Base-by-base conservation (phyloP, 2,113 vertebrate genomes). In the Misgurnus mizolepis region DNA sequence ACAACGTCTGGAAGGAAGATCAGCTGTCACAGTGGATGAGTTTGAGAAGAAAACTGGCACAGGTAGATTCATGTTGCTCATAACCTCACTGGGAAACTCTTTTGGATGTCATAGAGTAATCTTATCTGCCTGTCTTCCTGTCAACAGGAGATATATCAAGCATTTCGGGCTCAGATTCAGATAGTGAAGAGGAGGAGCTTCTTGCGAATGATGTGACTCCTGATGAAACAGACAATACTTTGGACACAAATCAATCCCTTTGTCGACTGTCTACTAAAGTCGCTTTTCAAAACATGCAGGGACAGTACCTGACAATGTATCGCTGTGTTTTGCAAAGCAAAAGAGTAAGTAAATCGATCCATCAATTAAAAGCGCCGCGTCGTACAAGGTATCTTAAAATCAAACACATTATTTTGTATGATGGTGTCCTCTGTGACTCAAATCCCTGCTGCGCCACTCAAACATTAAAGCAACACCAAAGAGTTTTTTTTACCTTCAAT, bases 81-180 rank as follows among this genome's bases (percentile, higher is more conserved):
- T 2, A 12, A 27, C 12, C 7, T 17, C 10, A 67, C 1, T 78
- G 49, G 53, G 5, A 0, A 67, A 14, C 18, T 22, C 7, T 9
- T 70, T 27, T 79, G 3, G 6, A 4, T 7, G 22, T 50, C 17
- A 18, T 40, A 6, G 5, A n/a, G 4, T 56, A 70, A 11, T 22
- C 18, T 27, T 78, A n/a, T n/a, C 45, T 10, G 8, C 15, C 3
- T 61, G 10, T 47, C 10, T 84, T 49, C 40, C 12, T 55, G 15
- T 58, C 12, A 76, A 45, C 87, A 99, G 98, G 95, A 62, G 96
- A 98, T 53, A 78, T 99, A 86, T 99, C 97, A 45, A 99, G 98
- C 83, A 98, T 99, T 87, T 99, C 97, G 0, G 97, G 96, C 10
- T 98, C 98, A 0, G 96, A 97, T 85, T 95, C 94, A 0, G 62